phyloP scores from a whole-genome alignment of 2,888 invertebrate genomes.

The Tenthredo amoena region DNA sequence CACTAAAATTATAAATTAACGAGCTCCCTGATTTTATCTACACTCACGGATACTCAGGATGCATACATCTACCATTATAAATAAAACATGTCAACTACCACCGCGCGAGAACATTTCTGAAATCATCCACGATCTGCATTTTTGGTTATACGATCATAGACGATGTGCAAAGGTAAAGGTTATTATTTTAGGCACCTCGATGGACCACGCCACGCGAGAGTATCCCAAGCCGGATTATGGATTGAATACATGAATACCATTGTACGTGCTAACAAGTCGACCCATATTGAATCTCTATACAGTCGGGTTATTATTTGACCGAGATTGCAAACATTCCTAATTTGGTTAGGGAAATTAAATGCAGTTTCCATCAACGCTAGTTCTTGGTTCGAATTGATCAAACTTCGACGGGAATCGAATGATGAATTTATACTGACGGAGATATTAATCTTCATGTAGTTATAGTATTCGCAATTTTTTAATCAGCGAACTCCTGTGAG shows the following conservation, averaged over 20 bases:
- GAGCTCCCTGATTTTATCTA: slow-evolving; percentile 29
- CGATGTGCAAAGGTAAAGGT: not conserved
- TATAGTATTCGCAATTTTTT: not conserved
- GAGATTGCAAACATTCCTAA: not conserved
- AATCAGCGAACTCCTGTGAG: not conserved
- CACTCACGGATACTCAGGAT: not conserved
- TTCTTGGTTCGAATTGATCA: not conserved
- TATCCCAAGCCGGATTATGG: slow-evolving; percentile 54
- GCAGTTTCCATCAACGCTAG: not conserved
- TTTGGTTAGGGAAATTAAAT: slow-evolving; percentile 6
- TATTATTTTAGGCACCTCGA: not conserved
- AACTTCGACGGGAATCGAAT: not conserved
- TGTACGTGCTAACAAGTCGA: slow-evolving; percentile 73
- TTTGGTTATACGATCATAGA: not conserved
- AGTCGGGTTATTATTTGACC: no score
- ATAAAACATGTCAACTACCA: not conserved
- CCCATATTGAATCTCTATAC: slow-evolving; percentile 74
- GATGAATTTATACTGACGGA: not conserved
- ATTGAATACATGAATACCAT: slow-evolving; percentile 77
- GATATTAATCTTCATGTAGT: not conserved
- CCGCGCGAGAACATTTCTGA: not conserved
- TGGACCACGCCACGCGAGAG: not conserved
- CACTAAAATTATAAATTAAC: slow-evolving; percentile 42
- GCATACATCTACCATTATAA: not conserved
- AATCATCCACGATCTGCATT: not conserved